phyloP scores from a whole-genome alignment of 2,113 vertebrate species.

The Hemicordylus capensis region DNA sequence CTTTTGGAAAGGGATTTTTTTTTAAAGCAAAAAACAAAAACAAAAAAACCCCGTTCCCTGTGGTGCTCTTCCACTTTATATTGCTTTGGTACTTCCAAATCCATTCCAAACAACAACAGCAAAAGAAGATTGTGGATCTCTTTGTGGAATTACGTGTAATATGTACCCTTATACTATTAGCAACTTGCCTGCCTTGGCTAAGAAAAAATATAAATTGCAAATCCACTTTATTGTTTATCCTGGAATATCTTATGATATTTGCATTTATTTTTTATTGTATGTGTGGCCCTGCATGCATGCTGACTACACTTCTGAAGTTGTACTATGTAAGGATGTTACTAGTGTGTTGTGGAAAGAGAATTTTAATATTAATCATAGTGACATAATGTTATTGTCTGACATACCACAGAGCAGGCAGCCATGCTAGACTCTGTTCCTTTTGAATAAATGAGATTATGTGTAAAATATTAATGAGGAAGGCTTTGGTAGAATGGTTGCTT shows the following conservation, averaged over 20 bases:
- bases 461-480: slow-evolving; percentile 86
- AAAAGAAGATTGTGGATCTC: not conserved
- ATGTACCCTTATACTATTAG: not conserved
- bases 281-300: not conserved
- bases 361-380: slow-evolving; percentile 44
- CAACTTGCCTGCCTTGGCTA: not conserved
- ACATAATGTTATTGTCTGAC: slow-evolving; percentile 50
- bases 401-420: slow-evolving; percentile 43
- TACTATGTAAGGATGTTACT: slow-evolving; percentile 24
- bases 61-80: no score
- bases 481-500: slow-evolving; percentile 81
- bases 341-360: slow-evolving; percentile 41
- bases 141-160: no score
- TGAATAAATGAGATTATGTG: slow-evolving; percentile 69
- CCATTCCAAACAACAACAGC: no score
- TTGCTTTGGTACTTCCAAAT: no score
- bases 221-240: not conserved
- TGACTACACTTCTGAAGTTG: not conserved
- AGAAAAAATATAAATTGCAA: not conserved
- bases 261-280: not conserved
- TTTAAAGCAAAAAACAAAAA: no score
- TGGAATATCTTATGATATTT: not conserved
- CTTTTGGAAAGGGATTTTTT: no score
- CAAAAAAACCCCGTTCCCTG: no score
- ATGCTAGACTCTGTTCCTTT: slow-evolving; percentile 63